phyloP scores from a whole-genome alignment of 2,797 vertebrate genomes.

The Danio jaintianensis region DNA sequence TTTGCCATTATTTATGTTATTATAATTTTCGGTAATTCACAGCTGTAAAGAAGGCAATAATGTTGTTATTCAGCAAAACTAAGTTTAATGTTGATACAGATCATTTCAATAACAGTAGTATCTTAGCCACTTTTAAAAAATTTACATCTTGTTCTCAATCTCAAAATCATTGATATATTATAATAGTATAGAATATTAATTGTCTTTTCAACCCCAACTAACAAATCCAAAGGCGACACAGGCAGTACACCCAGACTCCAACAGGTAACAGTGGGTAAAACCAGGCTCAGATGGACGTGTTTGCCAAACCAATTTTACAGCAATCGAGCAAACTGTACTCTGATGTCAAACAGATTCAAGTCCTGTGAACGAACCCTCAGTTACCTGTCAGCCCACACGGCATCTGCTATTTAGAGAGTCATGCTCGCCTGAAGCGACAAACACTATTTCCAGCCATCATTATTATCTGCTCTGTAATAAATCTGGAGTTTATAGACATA shows the following conservation, averaged over 20 bases:
- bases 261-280: too few relatives aligned
- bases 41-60: background rate
- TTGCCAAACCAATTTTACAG: background rate
- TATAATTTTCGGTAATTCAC: too few relatives aligned
- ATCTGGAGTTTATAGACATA: slow-evolving; percentile 21
- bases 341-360: slow-evolving; percentile 6
- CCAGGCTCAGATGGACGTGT: background rate
- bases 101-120: background rate
- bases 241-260: background rate
- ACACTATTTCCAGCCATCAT: slow-evolving; percentile 16
- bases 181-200: background rate
- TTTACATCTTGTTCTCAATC: background rate
- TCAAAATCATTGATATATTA: background rate
- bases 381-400: background rate
- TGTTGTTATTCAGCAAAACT: background rate
- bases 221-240: background rate
- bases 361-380: background rate
- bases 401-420: slow-evolving; percentile 1
- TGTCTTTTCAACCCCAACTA: background rate
- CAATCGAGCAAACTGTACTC: background rate
- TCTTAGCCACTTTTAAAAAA: too few relatives aligned
- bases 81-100: background rate
- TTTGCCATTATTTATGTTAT: too few relatives aligned
- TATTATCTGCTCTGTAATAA: slow-evolving; percentile 13
- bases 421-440: slow-evolving; percentile 19